Evolutionary conservation across 2,888 invertebrate species (phyloP).

Genomic region (Brachyptera risi): DNA sequence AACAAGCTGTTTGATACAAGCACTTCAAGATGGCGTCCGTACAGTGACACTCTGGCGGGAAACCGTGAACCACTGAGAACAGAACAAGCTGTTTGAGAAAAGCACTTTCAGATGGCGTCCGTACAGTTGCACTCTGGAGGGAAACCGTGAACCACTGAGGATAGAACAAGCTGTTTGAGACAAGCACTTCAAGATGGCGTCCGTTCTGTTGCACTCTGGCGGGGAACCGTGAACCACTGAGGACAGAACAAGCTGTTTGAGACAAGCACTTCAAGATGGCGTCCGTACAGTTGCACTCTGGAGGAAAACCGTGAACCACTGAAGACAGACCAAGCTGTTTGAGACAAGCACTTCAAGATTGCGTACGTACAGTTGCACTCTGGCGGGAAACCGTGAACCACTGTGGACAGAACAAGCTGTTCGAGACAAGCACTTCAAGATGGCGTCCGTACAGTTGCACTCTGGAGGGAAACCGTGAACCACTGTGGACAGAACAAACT

Average conservation of each 20-base stretch:
- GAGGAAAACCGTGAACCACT: constrained; percentile 37
- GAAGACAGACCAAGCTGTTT: too few species aligned
- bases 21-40: constrained; percentile 36
- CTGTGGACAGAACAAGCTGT: too few species aligned
- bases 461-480: constrained; percentile 33
- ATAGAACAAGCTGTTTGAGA: too few species aligned
- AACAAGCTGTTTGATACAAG: too few species aligned
- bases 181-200: constrained; percentile 36
- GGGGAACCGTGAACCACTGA: constrained; percentile 37
- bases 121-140: constrained; percentile 36
- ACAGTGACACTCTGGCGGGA: constrained; percentile 36
- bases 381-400: constrained; percentile 34
- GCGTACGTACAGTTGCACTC: constrained; percentile 36
- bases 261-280: constrained; percentile 36
- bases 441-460: constrained; percentile 38
- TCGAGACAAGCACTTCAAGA: too few species aligned
- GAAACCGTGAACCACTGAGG: constrained; percentile 36
- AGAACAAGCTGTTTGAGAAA: too few species aligned
- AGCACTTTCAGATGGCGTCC: constrained; percentile 36
- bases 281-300: constrained; percentile 36
- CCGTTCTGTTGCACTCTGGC: constrained; percentile 35
- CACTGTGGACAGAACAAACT: too few species aligned
- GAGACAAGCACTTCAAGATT: constrained; percentile 37
- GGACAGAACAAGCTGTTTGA: too few species aligned
- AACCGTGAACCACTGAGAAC: constrained; percentile 36